Base-by-base conservation (phyloP, 53 echinoderm and acorn worm species). In the Hippasteria phrygiana region DNA sequence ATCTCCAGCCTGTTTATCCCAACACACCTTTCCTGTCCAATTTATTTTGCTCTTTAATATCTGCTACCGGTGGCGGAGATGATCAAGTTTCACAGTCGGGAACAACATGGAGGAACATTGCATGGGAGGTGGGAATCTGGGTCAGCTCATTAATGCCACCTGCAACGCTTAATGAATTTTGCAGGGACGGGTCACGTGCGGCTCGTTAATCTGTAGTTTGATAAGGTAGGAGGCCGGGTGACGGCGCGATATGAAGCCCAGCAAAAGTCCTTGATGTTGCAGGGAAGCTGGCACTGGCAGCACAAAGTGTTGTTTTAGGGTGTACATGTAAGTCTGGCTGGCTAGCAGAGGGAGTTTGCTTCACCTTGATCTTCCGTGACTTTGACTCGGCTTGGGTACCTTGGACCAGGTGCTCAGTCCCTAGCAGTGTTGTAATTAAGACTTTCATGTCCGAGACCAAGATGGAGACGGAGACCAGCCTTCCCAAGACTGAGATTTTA, bases 181-280 rank as follows among this genome's bases (percentile, higher is more conserved):
- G 22, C 43, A 67, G 37, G 37, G 13, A 67, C 1, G 67, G 13
- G 76, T 47, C 74, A 17, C 47, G 74, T 77, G 51, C 26, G 13
- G 35, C 34, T 66, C 67, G 26, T 66, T 11, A 59, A 39, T 77
- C 55, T 78, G 78, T 78, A 40, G 53, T 35, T 35, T n/a, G 55
- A 56, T 56, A 78, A 3, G 39, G 37, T n/a, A 55, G 62, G 22
- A 78, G 78, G 39, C 54, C 54, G n/a, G 16, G 51, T 2, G 16
- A 8, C 5, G 0, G 14, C 51, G 14, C 20, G 5, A 51, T 20
- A 3, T 35, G 70, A 35, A 59, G 32, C 28, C 27, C 29, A 3
- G 12, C 32, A 27, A 28, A 28, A 24, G 14, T 29, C 27, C 26
- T 63, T 12, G 32, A 48, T 48, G 48, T 13, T 48, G 13, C 48